Base-by-base conservation (phyloP, 1,140 invertebrate genomes). In the Drosophila navojoa region DNA sequence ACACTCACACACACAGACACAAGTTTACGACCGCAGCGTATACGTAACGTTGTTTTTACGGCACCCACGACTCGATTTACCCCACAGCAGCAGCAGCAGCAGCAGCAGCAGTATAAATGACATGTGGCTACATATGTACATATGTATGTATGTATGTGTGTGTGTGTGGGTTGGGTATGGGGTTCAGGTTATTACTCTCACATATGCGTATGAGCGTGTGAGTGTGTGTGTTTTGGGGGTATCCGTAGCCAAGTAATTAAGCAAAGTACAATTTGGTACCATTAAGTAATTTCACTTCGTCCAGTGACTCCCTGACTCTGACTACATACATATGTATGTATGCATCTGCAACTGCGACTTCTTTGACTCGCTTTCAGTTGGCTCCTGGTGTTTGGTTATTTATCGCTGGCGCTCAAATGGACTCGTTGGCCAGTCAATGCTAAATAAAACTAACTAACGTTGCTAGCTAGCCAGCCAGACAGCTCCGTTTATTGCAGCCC, bases 211-310 rank as follows among this genome's bases (percentile, higher is more conserved):
- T 54, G n/a, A n/a, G n/a, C n/a, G 58, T 67, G 67, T 52, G 47
- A n/a, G 29, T 50, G 68, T 53, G 50, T 62, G 35, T 32, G 45
- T 25, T 44, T 25, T 25, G 13, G 60, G 67, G 71, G 61, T 86
- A 74, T 86, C 79, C 80, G 81, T 90, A 73, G 71, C 87, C 79
- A 82, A 90, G 81, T 90, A 90, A 90, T 90, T 90, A 90, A 90
- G 81, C 81, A 90, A 90, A 90, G 87, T 90, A 90, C 79, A 86
- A 87, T 90, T 90, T 86, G 80, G 85, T 89, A 77, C 85, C 85
- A 89, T 90, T 89, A 89, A 89, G 85, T 89, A 89, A 89, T 89
- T 89, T 90, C 82, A 76, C 81, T 90, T 70, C 76, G 85, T 85
- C 81, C 86, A 89, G 81, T 90, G 81, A 89, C 76, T 89, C 75